phyloP scores from a whole-genome alignment of 2,113 vertebrate species.

The Sitta europaea region DNA sequence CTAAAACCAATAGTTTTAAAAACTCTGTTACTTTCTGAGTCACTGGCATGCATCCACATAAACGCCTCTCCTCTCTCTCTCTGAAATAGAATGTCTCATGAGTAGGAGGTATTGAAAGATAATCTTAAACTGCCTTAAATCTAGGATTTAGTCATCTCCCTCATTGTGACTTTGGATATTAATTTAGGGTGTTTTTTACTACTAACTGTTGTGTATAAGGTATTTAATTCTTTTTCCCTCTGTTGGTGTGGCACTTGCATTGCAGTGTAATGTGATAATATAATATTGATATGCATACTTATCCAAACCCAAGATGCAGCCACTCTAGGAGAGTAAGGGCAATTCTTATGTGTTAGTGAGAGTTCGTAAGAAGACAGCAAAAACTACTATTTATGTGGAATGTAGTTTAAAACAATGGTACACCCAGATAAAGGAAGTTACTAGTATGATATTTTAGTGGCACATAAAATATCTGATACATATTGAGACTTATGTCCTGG shows the following conservation, averaged over 20 bases:
- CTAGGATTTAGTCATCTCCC: not conserved
- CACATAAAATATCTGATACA: not conserved
- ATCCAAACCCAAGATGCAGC: not conserved
- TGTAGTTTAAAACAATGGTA: not conserved
- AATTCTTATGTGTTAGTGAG: not conserved
- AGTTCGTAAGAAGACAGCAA: not conserved
- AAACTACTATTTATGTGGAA: not conserved
- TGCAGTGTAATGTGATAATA: not conserved
- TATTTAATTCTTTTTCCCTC: not conserved
- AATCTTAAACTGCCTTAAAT: not conserved
- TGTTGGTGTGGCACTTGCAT: not conserved
- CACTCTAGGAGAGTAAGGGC: not conserved
- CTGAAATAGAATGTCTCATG: not conserved
- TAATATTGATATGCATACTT: not conserved
- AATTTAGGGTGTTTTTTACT: not conserved
- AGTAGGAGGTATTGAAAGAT: not conserved
- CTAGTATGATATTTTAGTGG: constrained; percentile 18
- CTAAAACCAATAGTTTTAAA: not conserved
- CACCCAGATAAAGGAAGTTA: not conserved
- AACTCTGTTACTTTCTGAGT: not conserved
- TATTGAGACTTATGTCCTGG: constrained; percentile 7
- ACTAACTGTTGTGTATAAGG: not conserved
- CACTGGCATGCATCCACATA: not conserved
- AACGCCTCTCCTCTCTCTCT: not conserved
- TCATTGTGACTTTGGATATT: not conserved